phyloP scores from a whole-genome alignment of 2,888 invertebrate genomes.

The Gryllus longicercus region DNA sequence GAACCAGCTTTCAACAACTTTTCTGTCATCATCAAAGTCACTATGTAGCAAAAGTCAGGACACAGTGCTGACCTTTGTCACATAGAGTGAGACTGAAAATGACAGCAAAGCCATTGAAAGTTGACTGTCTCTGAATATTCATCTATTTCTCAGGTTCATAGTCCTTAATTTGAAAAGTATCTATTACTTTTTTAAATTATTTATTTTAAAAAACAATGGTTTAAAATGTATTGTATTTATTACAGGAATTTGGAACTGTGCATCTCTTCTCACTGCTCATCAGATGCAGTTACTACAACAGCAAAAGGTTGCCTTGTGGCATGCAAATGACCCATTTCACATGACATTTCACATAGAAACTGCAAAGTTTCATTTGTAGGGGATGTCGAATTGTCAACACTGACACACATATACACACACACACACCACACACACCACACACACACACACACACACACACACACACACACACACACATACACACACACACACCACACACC shows the following conservation, averaged over 20 bases:
- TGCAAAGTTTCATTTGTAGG: background rate
- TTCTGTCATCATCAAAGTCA: no score
- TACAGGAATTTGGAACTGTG: background rate
- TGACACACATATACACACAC: background rate
- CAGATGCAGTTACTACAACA: background rate
- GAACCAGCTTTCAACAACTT: no score
- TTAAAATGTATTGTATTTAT: background rate
- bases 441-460: background rate
- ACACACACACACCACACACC: background rate
- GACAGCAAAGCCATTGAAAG: no score
- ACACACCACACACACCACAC: background rate
- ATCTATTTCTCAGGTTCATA: no score
- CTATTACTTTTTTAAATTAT: no score
- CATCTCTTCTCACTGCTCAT: background rate
- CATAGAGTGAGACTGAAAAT: no score
- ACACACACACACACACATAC: background rate
- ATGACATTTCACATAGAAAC: background rate
- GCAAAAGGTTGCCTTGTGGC: constrained; percentile 3
- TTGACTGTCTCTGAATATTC: no score
- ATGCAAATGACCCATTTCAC: background rate
- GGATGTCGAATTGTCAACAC: constrained; percentile 4
- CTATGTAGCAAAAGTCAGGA: no score
- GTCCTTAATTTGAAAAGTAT: no score
- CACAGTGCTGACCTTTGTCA: no score
- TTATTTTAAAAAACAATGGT: no score